A percentile compares a stretch with the other conserved stretches of the same genome.
These are phyloP conservation scores for Condylostylus longicornis DNA, from an alignment of 1,140 invertebrate species.

Conservation along the genomic window DNA sequence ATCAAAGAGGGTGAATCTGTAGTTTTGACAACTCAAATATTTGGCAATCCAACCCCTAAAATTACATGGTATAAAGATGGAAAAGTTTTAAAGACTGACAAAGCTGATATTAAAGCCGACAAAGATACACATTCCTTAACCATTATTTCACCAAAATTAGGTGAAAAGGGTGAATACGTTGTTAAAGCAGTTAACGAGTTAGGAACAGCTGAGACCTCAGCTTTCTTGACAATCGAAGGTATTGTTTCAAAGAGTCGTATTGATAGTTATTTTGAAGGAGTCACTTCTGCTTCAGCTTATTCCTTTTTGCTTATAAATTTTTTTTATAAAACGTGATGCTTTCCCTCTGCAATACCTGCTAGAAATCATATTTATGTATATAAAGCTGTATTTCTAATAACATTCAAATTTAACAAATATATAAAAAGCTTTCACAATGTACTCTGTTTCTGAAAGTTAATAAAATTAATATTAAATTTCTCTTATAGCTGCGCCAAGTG, in stretches of 20 bases:
- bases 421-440: too few species aligned
- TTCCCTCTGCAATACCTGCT: too few species aligned
- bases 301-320: too few species aligned
- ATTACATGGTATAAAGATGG: slow-evolving; percentile 67
- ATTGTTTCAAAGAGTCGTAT: too few species aligned
- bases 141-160: slow-evolving; percentile 46
- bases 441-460: too few species aligned
- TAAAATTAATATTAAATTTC: too few species aligned
- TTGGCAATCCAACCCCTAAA: slow-evolving; percentile 63
- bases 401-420: too few species aligned
- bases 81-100: slow-evolving; percentile 43
- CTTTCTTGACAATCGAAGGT: slow-evolving; percentile 68
- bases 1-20: slow-evolving; percentile 65
- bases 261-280: too few species aligned
- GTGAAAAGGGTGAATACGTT: slow-evolving; percentile 63
- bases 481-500: slow-evolving; percentile 48
- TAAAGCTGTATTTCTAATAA: too few species aligned
- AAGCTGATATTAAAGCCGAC: slow-evolving; percentile 41
- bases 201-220: slow-evolving; percentile 58
- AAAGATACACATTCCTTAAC: slow-evolving; percentile 52
- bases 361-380: not conserved
- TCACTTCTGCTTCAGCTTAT: too few species aligned
- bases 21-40: slow-evolving; percentile 58
- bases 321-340: too few species aligned
- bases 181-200: slow-evolving; percentile 63